Evolutionary conservation across 2,888 invertebrate species (phyloP).

Genomic region (Gisinianus flammeolus): DNA sequence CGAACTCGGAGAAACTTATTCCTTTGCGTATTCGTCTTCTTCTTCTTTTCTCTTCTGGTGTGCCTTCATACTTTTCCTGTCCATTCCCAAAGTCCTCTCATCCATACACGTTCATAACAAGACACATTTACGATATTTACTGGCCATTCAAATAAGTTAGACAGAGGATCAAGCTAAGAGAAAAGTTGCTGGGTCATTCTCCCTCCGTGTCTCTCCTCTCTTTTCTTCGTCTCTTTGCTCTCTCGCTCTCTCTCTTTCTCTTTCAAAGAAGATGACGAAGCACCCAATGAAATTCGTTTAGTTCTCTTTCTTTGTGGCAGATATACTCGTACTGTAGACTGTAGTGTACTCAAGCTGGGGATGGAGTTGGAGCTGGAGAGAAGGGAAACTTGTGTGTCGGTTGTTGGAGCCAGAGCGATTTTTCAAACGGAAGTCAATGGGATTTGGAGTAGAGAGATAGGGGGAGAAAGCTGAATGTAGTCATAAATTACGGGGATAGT

Average conservation of each 20-base stretch:
- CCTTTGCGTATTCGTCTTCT: background rate
- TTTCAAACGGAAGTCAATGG: constrained; percentile 48
- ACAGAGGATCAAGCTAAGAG: constrained; percentile 11
- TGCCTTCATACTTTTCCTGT: constrained; percentile 12
- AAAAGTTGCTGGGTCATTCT: constrained; percentile 33
- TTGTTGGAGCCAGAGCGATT: constrained; percentile 38
- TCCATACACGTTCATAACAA: constrained; percentile 13
- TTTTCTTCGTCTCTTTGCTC: too few species aligned
- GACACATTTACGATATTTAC: constrained; percentile 1
- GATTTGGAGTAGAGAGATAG: constrained; percentile 38
- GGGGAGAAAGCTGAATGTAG: constrained; percentile 42
- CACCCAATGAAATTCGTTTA: background rate
- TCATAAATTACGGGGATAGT: constrained; percentile 47
- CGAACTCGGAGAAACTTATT: constrained; percentile 1
- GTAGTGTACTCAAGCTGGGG: background rate
- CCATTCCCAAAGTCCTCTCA: constrained; percentile 5
- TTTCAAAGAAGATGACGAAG: constrained; percentile 24
- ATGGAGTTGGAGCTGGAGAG: too few species aligned
- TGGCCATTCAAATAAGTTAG: background rate
- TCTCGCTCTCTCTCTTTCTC: background rate
- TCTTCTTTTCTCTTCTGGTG: background rate
- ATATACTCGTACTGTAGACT: background rate
- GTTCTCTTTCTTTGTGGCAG: background rate
- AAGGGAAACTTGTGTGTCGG: constrained; percentile 26
- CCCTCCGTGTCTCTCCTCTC: background rate